Evolutionary conservation across 2,797 vertebrate species (phyloP).

Genomic region (Leptoclinus maculatus): DNA sequence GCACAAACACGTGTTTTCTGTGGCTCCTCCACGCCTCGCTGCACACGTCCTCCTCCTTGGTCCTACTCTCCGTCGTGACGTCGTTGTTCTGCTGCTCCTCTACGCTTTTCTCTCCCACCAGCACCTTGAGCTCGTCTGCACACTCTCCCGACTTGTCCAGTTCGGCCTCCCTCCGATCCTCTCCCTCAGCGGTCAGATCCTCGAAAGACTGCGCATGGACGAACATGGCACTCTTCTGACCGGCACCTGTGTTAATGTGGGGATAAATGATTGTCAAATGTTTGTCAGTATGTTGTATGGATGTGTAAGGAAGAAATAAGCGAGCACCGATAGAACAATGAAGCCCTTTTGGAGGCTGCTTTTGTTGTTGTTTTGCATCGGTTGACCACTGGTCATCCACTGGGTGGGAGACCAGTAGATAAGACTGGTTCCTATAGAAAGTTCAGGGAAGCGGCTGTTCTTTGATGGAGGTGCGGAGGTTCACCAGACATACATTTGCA

Average conservation of each 20-base stretch:
- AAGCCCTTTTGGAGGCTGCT: not conserved
- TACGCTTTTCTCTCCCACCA: slow-evolving; percentile 59
- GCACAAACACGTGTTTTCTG: slow-evolving; percentile 95
- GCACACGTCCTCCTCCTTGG: slow-evolving; percentile 89
- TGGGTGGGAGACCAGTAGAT: not conserved
- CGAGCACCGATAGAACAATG: not conserved
- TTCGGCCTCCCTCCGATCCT: slow-evolving; percentile 57
- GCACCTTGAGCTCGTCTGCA: slow-evolving; percentile 79
- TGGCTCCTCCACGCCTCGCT: slow-evolving; percentile 92
- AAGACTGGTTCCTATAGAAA: not conserved
- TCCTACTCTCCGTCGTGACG: slow-evolving; percentile 70
- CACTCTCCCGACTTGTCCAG: slow-evolving; percentile 52
- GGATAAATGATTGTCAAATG: not conserved
- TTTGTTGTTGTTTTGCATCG: not conserved
- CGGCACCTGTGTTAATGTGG: slow-evolving; percentile 84
- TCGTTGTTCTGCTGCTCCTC: slow-evolving; percentile 78
- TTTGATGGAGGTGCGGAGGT: not conserved
- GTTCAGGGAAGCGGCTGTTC: not conserved
- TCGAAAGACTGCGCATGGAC: slow-evolving; percentile 94
- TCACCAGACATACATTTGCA: not conserved
- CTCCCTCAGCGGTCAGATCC: slow-evolving; percentile 88
- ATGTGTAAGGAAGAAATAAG: not conserved
- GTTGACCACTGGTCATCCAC: not conserved
- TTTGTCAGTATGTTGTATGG: not conserved
- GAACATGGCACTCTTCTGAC: slow-evolving; percentile 93